A percentile compares a stretch with the other conserved stretches of the same genome.
These are phyloP conservation scores for Ceratina calcarata DNA, from an alignment of 1,140 invertebrate genomes.

Conservation along the genomic window DNA sequence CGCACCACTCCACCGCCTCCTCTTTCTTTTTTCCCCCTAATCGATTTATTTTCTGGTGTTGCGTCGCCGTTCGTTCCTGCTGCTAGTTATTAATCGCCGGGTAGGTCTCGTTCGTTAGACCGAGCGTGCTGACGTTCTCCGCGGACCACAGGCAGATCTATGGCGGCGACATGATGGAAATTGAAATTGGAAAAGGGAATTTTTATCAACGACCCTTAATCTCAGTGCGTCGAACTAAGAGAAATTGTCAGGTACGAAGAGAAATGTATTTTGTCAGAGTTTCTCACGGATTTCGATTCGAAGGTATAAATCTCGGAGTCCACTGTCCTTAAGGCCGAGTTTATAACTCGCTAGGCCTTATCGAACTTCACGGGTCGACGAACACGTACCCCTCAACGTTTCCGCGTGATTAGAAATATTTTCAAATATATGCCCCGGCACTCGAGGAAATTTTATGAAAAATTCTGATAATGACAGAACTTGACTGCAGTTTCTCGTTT, in stretches of 20 bases:
- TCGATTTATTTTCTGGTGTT: conserved; percentile 44
- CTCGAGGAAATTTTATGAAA: too few relatives aligned
- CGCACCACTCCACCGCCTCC: not conserved
- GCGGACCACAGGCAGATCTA: too few relatives aligned
- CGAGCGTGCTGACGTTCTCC: not conserved
- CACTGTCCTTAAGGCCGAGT: conserved; percentile 52
- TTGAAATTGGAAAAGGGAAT: not conserved
- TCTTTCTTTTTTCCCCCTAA: conserved; percentile 25
- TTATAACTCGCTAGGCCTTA: conserved; percentile 69
- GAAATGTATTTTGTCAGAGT: not conserved
- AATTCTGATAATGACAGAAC: too few relatives aligned
- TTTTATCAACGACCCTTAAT: not conserved
- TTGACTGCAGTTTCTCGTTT: not conserved
- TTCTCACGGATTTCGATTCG: conserved; percentile 9
- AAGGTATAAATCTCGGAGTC: conserved; percentile 51
- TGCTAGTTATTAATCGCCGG: conserved; percentile 28
- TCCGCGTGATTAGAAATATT: conserved; percentile 47
- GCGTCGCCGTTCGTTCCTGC: conserved; percentile 21
- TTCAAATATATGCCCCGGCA: not conserved
- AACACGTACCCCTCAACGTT: conserved; percentile 44
- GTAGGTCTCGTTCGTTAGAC: not conserved
- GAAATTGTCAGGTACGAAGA: too few relatives aligned
- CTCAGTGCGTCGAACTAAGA: too few relatives aligned
- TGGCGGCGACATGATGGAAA: not conserved
- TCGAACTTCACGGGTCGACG: conserved; percentile 69